These are phyloP conservation scores for Drosophila basisetae DNA, from an alignment of 2,888 invertebrate genomes.

Conservation along the genomic window DNA sequence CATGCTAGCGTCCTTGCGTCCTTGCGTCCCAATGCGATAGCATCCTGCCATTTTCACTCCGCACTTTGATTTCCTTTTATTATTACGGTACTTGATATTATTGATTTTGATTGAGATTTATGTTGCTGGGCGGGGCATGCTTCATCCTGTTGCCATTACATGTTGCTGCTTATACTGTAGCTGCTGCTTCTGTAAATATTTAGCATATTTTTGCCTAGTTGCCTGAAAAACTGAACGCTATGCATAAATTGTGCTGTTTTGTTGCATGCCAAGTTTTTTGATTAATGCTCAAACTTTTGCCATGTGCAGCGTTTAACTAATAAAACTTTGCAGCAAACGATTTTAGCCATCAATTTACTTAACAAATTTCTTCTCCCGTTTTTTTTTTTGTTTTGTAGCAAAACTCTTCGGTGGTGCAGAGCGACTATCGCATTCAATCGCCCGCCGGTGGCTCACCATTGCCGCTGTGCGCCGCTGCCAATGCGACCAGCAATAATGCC, in stretches of 20 bases:
- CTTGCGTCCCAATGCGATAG: constrained; percentile 11
- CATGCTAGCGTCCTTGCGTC: constrained; percentile 11
- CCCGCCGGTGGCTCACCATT: constrained; percentile 89
- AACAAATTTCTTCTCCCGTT: constrained; percentile 19
- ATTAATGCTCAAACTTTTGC: constrained; percentile 69
- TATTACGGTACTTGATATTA: constrained; percentile 81
- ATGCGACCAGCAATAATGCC: constrained; percentile 79
- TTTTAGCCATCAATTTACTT: constrained; percentile 37
- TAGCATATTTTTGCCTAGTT: constrained; percentile 65
- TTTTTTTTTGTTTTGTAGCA: constrained; percentile 85
- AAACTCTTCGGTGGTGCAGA: constrained; percentile 93
- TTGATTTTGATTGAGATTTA: constrained; percentile 83
- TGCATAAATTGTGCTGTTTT: constrained; percentile 57
- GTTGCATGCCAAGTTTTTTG: constrained; percentile 57
- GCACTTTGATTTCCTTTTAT: constrained; percentile 68
- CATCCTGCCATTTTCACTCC: constrained; percentile 41
- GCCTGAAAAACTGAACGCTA: constrained; percentile 48
- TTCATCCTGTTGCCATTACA: constrained; percentile 44
- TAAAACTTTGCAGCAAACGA: constrained; percentile 47
- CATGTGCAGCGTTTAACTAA: constrained; percentile 51
- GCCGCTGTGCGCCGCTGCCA: constrained; percentile 87
- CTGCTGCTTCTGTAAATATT: constrained; percentile 47
- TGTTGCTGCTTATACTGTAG: constrained; percentile 16
- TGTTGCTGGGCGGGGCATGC: constrained; percentile 42
- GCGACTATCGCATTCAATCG: constrained; percentile 89